Evolutionary conservation across 2,888 invertebrate genomes (phyloP).

Genomic region (Nomada fabriciana): DNA sequence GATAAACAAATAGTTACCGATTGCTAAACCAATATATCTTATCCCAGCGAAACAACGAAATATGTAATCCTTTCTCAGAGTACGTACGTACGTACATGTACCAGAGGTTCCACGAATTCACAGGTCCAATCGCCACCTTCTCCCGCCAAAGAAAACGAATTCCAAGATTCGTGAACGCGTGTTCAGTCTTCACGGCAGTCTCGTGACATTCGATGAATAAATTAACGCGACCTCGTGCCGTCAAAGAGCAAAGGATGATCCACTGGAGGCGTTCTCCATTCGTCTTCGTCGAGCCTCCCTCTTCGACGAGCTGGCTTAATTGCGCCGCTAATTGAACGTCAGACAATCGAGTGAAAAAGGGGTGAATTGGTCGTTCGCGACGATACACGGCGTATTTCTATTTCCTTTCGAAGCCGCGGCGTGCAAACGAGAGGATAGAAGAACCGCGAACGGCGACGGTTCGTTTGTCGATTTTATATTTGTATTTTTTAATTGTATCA

Average conservation of each 20-base stretch:
- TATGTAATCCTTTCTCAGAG: no score
- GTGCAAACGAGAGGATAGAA: conserved; percentile 19
- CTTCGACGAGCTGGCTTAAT: conserved; percentile 42
- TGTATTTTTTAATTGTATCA: conserved; percentile 5
- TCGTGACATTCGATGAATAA: conserved; percentile 34
- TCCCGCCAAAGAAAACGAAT: no score
- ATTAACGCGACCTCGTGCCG: conserved; percentile 24
- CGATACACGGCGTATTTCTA: conserved; percentile 9
- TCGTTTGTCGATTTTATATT: conserved; percentile 8
- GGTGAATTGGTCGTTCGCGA: conserved; percentile 25
- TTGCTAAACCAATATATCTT: no score
- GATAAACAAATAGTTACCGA: no score
- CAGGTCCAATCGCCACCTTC: neutral
- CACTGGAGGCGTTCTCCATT: conserved; percentile 1
- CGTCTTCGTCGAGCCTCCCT: conserved; percentile 35
- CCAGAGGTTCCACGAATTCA: no score
- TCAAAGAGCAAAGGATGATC: neutral
- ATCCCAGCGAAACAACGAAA: no score
- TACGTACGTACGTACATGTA: no score
- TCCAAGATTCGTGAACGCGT: neutral
- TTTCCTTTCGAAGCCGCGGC: neutral
- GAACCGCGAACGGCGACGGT: neutral
- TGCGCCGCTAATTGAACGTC: conserved; percentile 68
- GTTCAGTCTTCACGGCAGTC: neutral
- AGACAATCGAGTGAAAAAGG: conserved; percentile 73